Evolutionary conservation across 2,888 invertebrate genomes (phyloP).

Genomic region (Parapristionchus giblindavisi): DNA sequence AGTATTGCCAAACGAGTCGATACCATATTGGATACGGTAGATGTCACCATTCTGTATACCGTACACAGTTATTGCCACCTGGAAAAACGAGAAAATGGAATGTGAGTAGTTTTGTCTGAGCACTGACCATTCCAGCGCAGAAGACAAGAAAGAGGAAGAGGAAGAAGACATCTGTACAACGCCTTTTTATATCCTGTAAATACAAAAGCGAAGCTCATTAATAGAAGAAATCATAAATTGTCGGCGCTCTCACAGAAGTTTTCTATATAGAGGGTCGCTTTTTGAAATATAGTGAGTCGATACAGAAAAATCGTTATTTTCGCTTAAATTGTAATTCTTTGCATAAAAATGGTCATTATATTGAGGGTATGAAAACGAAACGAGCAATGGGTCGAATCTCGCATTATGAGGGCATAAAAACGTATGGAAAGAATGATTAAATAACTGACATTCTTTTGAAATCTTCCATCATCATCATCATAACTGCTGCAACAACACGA

Average conservation of each 20-base stretch:
- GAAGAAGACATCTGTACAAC: slow-evolving; percentile 28
- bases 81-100: neutral
- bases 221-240: neutral
- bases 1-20: slow-evolving; percentile 92
- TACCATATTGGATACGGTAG: slow-evolving; percentile 85
- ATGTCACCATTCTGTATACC: slow-evolving; percentile 72
- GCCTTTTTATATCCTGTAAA: neutral
- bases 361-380: too few relatives aligned
- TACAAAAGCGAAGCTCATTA: neutral
- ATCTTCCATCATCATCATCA: slow-evolving; percentile 6
- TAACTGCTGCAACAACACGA: slow-evolving; percentile 11
- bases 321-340: neutral
- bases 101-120: neutral
- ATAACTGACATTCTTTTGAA: slow-evolving; percentile 1
- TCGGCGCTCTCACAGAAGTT: too few relatives aligned
- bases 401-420: neutral
- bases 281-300: too few relatives aligned
- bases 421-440: neutral
- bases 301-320: too few relatives aligned
- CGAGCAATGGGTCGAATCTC: neutral
- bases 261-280: too few relatives aligned
- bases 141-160: slow-evolving; percentile 33
- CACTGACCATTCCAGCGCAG: slow-evolving; percentile 32
- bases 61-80: slow-evolving; percentile 43
- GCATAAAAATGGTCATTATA: neutral